phyloP scores from a whole-genome alignment of 2,888 invertebrate species.

The Archips xylosteana region DNA sequence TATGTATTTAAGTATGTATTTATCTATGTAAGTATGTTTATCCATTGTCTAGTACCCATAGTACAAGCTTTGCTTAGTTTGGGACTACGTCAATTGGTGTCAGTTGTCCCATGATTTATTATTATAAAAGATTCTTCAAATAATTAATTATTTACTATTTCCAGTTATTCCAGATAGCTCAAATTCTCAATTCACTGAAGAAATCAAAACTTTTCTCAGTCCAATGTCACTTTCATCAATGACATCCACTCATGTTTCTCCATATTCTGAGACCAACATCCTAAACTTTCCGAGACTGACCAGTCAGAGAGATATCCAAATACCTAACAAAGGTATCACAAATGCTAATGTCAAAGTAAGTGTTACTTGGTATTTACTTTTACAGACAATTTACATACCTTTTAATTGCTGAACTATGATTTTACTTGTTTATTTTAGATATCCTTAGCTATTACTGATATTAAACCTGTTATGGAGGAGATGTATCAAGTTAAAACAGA shows the following conservation, averaged over 20 bases:
- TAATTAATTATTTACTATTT: conserved; percentile 19
- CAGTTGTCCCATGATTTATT: too few relatives aligned
- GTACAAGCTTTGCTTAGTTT: too few relatives aligned
- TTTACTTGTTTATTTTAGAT: conserved; percentile 55
- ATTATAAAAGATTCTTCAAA: too few relatives aligned
- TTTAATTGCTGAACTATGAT: neutral
- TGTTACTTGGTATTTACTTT: neutral
- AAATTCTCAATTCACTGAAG: conserved; percentile 52
- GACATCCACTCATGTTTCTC: conserved; percentile 64
- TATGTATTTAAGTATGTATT: too few relatives aligned
- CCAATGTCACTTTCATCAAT: conserved; percentile 72
- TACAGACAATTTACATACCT: too few relatives aligned
- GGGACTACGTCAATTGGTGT: too few relatives aligned
- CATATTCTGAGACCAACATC: conserved; percentile 60
- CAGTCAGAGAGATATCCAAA: conserved; percentile 73
- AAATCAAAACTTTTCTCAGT: conserved; percentile 65
- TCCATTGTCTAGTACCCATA: too few relatives aligned
- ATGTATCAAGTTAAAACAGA: conserved; percentile 55
- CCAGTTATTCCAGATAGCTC: conserved; percentile 60
- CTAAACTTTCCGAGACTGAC: conserved; percentile 68
- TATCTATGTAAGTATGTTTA: too few relatives aligned
- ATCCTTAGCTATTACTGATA: conserved; percentile 58
- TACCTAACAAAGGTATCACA: conserved; percentile 58
- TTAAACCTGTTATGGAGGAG: conserved; percentile 58
- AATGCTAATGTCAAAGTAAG: conserved; percentile 61